Conservation (phyloP, 1,140 invertebrate genomes). For the Scaptomyza montana region DNA sequence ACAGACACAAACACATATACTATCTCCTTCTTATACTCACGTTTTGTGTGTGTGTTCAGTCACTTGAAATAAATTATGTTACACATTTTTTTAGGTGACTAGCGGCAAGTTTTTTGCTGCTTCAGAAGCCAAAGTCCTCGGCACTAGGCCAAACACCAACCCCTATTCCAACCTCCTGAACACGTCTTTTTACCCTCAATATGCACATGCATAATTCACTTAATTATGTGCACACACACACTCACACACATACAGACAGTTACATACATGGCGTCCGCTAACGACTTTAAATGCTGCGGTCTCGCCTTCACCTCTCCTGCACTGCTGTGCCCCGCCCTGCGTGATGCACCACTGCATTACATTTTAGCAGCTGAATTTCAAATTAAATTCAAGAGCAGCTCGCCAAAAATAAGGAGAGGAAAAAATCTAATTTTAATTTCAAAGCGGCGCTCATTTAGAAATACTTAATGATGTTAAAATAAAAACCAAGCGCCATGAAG, state of each 20-base stretch:
- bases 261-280: constrained; percentile 15
- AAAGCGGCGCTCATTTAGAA: constrained; percentile 67
- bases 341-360: not conserved
- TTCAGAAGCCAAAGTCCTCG: constrained; percentile 27
- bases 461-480: constrained; percentile 71
- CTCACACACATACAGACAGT: constrained; percentile 8
- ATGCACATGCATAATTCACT: constrained; percentile 66
- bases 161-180: not conserved
- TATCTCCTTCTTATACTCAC: not conserved
- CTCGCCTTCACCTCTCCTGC: constrained; percentile 11
- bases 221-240: constrained; percentile 43
- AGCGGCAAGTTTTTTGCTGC: constrained; percentile 34
- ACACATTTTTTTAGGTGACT: constrained; percentile 28
- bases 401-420: not conserved
- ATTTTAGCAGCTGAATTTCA: constrained; percentile 38
- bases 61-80: constrained; percentile 72
- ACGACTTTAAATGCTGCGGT: constrained; percentile 55
- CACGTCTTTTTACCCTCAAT: constrained; percentile 20
- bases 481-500: constrained; percentile 66
- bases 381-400: constrained; percentile 64
- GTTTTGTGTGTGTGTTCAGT: constrained; percentile 24
- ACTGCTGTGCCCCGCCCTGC: not conserved
- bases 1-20: not conserved
- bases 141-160: constrained; percentile 36
- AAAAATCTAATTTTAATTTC: constrained; percentile 70